Conservation (phyloP, 2,113 vertebrate genomes). For the Xiphias gladius region DNA sequence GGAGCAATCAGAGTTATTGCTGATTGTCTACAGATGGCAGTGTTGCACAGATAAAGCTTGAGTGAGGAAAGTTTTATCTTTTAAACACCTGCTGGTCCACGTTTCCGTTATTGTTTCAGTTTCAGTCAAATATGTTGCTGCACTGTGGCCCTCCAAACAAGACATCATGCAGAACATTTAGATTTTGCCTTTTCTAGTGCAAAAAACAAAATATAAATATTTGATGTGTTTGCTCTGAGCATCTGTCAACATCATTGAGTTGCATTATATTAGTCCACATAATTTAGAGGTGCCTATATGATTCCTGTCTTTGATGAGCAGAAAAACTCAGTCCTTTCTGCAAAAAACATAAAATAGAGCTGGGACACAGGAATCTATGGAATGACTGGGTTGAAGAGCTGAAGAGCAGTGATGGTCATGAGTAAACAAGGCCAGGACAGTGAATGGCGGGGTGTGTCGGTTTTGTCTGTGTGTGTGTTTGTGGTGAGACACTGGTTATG, state of each 20-base stretch:
- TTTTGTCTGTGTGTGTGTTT: conserved; percentile 71
- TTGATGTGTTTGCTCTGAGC: neutral
- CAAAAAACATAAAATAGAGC: conserved; percentile 60
- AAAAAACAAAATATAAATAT: neutral
- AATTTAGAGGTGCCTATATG: neutral
- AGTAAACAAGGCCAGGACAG: conserved; percentile 72
- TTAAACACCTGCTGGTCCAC: conserved; percentile 17
- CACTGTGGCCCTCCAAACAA: neutral
- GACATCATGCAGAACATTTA: neutral
- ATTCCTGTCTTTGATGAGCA: conserved; percentile 17
- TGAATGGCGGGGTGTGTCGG: conserved; percentile 69
- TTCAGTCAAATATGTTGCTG: conserved; percentile 1
- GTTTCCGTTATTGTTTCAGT: conserved; percentile 8
- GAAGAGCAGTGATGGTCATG: conserved; percentile 67
- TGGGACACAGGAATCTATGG: conserved; percentile 68
- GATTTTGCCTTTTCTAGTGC: neutral
- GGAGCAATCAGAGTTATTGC: neutral
- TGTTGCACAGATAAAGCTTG: conserved; percentile 50
- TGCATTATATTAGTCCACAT: conserved; percentile 5
- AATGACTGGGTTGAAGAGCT: conserved; percentile 72
- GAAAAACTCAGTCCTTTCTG: conserved; percentile 24
- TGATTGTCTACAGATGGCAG: conserved; percentile 70
- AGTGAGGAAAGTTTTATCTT: neutral
- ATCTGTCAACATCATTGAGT: neutral
- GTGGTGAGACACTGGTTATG: conserved; percentile 79